These are phyloP conservation scores for Heliothis virescens DNA, from an alignment of 1,140 invertebrate species.

Conservation along the genomic window DNA sequence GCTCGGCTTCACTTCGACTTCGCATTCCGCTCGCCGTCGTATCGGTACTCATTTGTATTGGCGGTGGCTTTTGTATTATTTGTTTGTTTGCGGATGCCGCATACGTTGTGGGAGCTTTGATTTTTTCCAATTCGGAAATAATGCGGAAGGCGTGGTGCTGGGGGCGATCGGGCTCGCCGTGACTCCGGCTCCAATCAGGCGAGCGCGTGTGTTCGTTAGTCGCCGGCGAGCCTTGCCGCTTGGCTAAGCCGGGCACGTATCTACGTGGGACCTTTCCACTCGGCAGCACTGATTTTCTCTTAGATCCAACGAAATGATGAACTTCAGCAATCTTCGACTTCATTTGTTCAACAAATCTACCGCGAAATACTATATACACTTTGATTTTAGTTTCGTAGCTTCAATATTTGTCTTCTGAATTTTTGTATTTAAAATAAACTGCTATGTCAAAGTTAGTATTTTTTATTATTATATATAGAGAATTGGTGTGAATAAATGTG, in stretches of 20 bases:
- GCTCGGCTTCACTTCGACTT: slow-evolving; percentile 76
- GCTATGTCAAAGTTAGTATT: too few relatives aligned
- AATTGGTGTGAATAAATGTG: too few relatives aligned
- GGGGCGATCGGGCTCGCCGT: slow-evolving; percentile 66
- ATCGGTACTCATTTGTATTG: slow-evolving; percentile 85
- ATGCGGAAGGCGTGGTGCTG: slow-evolving; percentile 75
- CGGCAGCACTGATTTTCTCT: slow-evolving; percentile 80
- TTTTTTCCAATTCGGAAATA: slow-evolving; percentile 84
- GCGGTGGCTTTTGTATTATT: slow-evolving; percentile 79
- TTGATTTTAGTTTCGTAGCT: slow-evolving; percentile 14
- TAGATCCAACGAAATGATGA: slow-evolving; percentile 69
- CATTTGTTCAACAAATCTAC: slow-evolving; percentile 62
- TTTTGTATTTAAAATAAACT: neutral
- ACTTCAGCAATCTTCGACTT: slow-evolving; percentile 65
- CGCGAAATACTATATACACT: slow-evolving; percentile 44
- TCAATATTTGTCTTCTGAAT: neutral
- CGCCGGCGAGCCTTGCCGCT: slow-evolving; percentile 67
- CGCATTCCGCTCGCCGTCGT: slow-evolving; percentile 75
- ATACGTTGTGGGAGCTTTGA: slow-evolving; percentile 79
- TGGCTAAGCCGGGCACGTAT: slow-evolving; percentile 78
- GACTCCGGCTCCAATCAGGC: slow-evolving; percentile 73
- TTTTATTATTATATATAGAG: too few relatives aligned
- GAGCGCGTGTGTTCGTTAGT: slow-evolving; percentile 79
- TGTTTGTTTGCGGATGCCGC: slow-evolving; percentile 83
- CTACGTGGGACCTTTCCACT: slow-evolving; percentile 80